Base-by-base conservation (phyloP, 2,888 invertebrate species). In the Allygus modestus region DNA sequence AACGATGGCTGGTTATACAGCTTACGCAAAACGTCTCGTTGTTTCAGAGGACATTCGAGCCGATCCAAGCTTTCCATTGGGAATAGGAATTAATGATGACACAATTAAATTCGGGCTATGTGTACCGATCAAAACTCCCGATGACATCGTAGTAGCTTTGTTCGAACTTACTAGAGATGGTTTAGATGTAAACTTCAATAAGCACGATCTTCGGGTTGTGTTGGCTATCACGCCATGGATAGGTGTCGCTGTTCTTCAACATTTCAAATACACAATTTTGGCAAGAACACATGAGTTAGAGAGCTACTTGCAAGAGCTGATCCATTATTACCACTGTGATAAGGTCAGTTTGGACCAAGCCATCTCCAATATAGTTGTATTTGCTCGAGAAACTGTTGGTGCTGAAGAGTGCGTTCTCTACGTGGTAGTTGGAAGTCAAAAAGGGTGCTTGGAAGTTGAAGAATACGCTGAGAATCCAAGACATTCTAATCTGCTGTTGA, bases 91-190 rank as follows among this genome's bases (percentile, higher is more conserved):
- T 46, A 4, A 7, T 11, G 11, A n/a, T 11, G 7, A 43, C 17
- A 20, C 23, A 12, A 26, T 26, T 2, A 46, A 75, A 46, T 28
- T 5, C 23, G 43, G 43, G 5, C 46, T 75, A 0, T 41, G 75
- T 23, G 75, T 75, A 23, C 75, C 75, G 4, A 75, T 75, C 1
- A 75, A 46, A 28, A 75, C 75, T 9, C 75, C 75, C 33, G 46
- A 75, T 46, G 46, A 46, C 5, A 43, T 12, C n/a, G 43, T 75
- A 2, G 23, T 75, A 4, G 75, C 46, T 46, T 37, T 75, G 20
- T 75, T n/a, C 28, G 46, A 41, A 28, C 15, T 75, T 11, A n/a
- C 15, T 5, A 41, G 75, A 23, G 75, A 75, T 75, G 46, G n/a
- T n/a, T 46, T 46, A 7, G 11, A 46, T 12, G 28, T 31, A 4